A percentile compares a stretch with the other conserved stretches of the same genome.
Conservation (phyloP, 1,140 invertebrate species). For the Bombyx mandarina region DNA sequence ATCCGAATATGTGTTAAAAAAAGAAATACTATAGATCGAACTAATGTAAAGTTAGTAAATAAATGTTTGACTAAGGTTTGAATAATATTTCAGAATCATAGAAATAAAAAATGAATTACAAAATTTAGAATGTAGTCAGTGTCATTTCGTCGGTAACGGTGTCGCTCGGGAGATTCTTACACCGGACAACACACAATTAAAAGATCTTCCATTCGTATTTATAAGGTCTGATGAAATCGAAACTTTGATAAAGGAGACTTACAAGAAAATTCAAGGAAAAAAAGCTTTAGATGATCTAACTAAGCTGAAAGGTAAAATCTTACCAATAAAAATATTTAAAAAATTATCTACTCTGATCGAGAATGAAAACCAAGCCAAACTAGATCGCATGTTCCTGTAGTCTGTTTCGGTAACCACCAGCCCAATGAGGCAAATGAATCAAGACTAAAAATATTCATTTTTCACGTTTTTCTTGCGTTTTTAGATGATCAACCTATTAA, state of each 20-base stretch:
- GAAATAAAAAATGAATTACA: conserved; percentile 37
- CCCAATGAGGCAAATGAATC: too few relatives aligned
- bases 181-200: conserved; percentile 27
- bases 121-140: conserved; percentile 29
- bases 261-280: conserved; percentile 21
- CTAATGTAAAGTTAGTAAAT: too few relatives aligned
- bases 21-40: too few relatives aligned
- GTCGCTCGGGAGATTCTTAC: conserved; percentile 26
- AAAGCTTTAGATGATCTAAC: conserved; percentile 4
- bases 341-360: neutral
- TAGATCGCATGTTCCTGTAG: too few relatives aligned
- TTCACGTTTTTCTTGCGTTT: too few relatives aligned
- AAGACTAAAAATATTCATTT: too few relatives aligned
- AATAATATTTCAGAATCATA: conserved; percentile 27
- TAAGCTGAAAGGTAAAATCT: conserved; percentile 5
- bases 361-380: neutral
- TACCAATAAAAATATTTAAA: neutral
- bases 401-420: too few relatives aligned
- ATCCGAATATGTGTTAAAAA: too few relatives aligned
- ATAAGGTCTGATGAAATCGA: conserved; percentile 20
- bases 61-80: too few relatives aligned
- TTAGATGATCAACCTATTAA: too few relatives aligned
- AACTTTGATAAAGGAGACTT: conserved; percentile 19
- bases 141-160: conserved; percentile 27
- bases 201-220: conserved; percentile 15